phyloP scores from a whole-genome alignment of 2,888 invertebrate species.

The Strigamia transsilvanica region DNA sequence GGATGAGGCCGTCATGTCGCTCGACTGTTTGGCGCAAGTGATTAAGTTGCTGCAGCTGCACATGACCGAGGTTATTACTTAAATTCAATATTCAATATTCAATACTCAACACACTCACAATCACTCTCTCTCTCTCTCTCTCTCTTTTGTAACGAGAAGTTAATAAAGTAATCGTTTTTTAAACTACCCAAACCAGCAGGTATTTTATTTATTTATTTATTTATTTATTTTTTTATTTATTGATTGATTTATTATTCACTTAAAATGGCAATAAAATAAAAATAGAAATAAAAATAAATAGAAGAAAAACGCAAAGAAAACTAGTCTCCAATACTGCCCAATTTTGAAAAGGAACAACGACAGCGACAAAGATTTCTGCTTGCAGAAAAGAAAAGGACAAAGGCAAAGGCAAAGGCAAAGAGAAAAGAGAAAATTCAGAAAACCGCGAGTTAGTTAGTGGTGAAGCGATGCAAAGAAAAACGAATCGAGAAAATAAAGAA shows the following conservation, averaged over 20 bases:
- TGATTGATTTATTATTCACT: too few species aligned
- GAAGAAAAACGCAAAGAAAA: background rate
- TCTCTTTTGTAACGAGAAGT: background rate
- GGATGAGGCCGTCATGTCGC: constrained; percentile 52
- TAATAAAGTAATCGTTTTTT: background rate
- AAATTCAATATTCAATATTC: background rate
- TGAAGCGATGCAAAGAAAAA: too few species aligned
- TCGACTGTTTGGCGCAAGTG: constrained; percentile 51
- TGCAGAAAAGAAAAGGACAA: too few species aligned
- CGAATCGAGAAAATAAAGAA: too few species aligned
- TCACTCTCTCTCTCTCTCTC: background rate
- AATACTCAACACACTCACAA: background rate
- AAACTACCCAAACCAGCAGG: constrained; percentile 44
- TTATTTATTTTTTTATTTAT: too few species aligned
- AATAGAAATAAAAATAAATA: background rate
- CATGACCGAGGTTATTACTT: constrained; percentile 52
- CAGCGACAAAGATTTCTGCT: background rate
- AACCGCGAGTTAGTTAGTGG: too few species aligned
- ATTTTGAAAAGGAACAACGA: background rate
- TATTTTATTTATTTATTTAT: background rate
- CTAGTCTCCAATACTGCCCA: background rate
- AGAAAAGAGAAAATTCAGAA: too few species aligned
- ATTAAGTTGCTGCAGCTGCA: constrained; percentile 36
- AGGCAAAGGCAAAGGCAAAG: too few species aligned
- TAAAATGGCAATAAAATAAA: constrained; percentile 10